A percentile compares a stretch with the other conserved stretches of the same genome.
Conservation (phyloP, 2,113 vertebrate genomes). For the Aegotheles bennettii region DNA sequence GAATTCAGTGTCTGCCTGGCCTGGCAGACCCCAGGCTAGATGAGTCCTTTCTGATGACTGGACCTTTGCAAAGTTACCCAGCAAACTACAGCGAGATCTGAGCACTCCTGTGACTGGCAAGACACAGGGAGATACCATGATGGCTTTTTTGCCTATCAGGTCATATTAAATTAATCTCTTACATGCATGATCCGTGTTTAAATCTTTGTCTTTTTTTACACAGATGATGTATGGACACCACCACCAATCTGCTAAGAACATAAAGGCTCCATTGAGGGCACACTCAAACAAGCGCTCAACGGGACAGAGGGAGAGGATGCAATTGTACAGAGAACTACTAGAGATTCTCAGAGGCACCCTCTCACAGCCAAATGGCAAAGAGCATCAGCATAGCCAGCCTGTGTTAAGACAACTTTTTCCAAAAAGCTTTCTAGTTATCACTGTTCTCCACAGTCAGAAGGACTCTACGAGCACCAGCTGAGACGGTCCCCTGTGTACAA, state of each 20-base stretch:
- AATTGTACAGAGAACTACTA: background rate
- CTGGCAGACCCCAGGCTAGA: background rate
- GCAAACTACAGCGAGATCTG: background rate
- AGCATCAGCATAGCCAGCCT: background rate
- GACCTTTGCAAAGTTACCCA: background rate
- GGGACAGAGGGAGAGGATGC: background rate
- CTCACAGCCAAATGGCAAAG: accelerated
- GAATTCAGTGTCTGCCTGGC: background rate
- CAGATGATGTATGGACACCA: background rate
- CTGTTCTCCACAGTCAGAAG: background rate
- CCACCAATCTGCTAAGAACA: background rate
- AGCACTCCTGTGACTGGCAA: background rate
- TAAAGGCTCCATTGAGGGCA: background rate
- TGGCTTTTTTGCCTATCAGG: accelerated
- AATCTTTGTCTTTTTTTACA: background rate
- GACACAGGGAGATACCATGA: background rate
- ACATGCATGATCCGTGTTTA: background rate
- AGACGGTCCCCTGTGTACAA: accelerated
- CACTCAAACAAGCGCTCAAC: background rate
- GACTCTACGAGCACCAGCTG: background rate
- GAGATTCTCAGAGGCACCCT: background rate
- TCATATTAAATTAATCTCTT: accelerated
- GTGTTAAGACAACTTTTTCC: background rate
- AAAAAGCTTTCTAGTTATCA: background rate
- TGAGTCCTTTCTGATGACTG: background rate